These are phyloP conservation scores for Nesogale talazaci DNA, from an alignment of 2,113 vertebrate species.

Conservation along the genomic window DNA sequence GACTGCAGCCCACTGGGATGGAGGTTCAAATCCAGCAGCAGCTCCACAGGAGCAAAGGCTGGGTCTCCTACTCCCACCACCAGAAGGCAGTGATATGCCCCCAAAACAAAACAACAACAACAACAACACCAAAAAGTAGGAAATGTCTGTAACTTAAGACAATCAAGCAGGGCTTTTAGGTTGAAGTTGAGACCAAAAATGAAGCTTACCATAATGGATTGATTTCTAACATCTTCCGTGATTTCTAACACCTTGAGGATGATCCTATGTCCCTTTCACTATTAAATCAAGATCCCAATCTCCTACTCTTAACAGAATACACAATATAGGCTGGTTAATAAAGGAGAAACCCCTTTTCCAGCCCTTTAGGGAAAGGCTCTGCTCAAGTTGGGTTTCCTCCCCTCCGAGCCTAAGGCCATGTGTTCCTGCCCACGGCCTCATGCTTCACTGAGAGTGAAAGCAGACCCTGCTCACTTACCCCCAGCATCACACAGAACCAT, in stretches of 20 bases:
- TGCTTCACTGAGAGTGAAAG: not conserved
- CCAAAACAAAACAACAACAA: too few relatives aligned
- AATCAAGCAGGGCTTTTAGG: not conserved
- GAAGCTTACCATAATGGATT: too few relatives aligned
- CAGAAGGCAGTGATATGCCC: too few relatives aligned
- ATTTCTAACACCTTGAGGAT: not conserved
- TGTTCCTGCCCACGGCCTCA: accelerated
- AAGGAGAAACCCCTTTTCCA: not conserved
- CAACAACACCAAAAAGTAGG: too few relatives aligned
- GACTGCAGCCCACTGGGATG: too few relatives aligned
- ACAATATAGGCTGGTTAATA: not conserved
- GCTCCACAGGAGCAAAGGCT: too few relatives aligned
- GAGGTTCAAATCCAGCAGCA: too few relatives aligned
- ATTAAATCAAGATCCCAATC: not conserved
- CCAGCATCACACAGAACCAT: constrained; percentile 94
- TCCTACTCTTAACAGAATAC: not conserved
- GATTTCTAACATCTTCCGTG: not conserved
- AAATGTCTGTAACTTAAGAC: not conserved
- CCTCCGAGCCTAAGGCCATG: not conserved
- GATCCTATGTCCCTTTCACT: too few relatives aligned
- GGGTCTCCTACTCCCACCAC: too few relatives aligned
- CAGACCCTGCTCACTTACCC: constrained; percentile 85
- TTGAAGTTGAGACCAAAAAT: not conserved
- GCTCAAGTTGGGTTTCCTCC: not conserved
- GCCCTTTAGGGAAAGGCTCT: not conserved